Conservation (phyloP, 2,888 invertebrate genomes). For the Cheilosia impressa region DNA sequence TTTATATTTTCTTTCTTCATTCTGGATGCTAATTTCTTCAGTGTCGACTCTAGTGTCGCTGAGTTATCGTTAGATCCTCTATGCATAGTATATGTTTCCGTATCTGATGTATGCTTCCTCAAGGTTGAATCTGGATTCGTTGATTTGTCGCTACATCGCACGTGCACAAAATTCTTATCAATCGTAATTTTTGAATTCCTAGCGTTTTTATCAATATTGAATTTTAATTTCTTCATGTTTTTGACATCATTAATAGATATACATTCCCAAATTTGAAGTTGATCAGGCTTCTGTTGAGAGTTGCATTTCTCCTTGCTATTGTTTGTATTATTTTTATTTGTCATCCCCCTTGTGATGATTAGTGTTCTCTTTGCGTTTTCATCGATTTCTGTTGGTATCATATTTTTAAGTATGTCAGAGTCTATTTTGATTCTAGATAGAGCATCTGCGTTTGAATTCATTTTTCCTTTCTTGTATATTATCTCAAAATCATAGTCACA, state of each 20-base stretch:
- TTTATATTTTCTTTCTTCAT: constrained; percentile 3
- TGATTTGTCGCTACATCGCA: background rate
- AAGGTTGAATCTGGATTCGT: constrained; percentile 3
- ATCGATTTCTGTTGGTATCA: constrained; percentile 22
- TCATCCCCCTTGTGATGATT: constrained; percentile 1
- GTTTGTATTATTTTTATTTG: background rate
- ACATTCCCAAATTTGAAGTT: constrained; percentile 7
- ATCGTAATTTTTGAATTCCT: too few species aligned
- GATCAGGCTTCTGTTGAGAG: too few species aligned
- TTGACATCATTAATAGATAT: background rate
- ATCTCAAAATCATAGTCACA: constrained; percentile 76
- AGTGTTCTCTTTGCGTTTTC: background rate
- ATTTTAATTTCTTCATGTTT: background rate
- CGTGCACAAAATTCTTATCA: too few species aligned
- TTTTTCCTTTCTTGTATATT: background rate
- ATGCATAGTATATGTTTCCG: background rate
- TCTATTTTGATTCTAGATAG: constrained; percentile 25
- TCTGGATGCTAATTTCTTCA: constrained; percentile 7
- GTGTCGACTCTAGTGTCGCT: constrained; percentile 8
- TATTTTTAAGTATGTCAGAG: constrained; percentile 24
- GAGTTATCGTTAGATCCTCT: constrained; percentile 3
- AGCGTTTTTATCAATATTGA: too few species aligned
- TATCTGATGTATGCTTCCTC: background rate
- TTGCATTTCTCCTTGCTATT: background rate
- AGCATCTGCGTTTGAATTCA: constrained; percentile 18